These are phyloP conservation scores for Acanthococcus lagerstroemiae DNA, from an alignment of 2,888 invertebrate species.

Conservation along the genomic window DNA sequence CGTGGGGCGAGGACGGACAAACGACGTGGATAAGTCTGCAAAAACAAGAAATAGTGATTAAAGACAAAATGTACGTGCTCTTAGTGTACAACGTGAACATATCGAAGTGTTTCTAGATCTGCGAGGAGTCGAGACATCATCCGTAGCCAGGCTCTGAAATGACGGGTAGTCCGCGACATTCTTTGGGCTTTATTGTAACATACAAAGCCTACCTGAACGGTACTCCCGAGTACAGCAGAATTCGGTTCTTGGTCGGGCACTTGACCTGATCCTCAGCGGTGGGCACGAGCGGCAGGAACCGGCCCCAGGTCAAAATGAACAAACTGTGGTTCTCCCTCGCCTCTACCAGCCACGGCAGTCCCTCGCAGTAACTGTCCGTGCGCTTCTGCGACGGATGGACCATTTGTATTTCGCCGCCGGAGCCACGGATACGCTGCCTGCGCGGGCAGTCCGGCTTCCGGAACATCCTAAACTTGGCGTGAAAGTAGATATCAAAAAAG, in stretches of 20 bases:
- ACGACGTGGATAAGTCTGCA: constrained; percentile 52
- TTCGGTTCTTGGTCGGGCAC: constrained; percentile 66
- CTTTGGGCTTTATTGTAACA: too few species aligned
- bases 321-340: constrained; percentile 69
- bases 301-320: constrained; percentile 74
- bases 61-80: not conserved
- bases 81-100: too few species aligned
- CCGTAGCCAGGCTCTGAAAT: too few species aligned
- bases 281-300: constrained; percentile 56
- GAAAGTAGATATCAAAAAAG: constrained; percentile 69
- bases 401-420: constrained; percentile 57
- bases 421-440: constrained; percentile 49
- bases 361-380: constrained; percentile 58
- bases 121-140: too few species aligned
- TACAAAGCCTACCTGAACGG: constrained; percentile 48
- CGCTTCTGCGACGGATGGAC: constrained; percentile 52
- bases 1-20: constrained; percentile 61
- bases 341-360: constrained; percentile 67
- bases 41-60: constrained; percentile 1
- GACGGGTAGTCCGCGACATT: too few species aligned
- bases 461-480: constrained; percentile 55
- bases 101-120: too few species aligned
- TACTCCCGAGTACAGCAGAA: constrained; percentile 69
- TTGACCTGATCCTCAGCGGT: constrained; percentile 49
- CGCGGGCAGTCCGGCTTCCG: constrained; percentile 53